Evolutionary conservation across 2,113 vertebrate genomes (phyloP), one percentile per base, ranked within the genome.

Genomic region (Mohoua ochrocephala): DNA sequence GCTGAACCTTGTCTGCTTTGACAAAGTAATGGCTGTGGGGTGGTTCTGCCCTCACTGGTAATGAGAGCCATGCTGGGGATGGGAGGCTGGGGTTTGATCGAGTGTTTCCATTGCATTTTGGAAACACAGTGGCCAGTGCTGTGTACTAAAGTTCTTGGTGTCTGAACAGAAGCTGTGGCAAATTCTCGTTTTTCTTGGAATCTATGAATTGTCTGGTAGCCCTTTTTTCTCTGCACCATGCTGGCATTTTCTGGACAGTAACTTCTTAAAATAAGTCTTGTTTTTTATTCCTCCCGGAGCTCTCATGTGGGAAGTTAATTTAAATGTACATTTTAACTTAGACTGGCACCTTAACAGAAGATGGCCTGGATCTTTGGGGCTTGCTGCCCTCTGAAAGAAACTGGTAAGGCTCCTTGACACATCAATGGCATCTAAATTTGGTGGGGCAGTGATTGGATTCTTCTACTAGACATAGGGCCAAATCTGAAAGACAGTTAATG

Each of bases 341-440:
- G 98, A 98, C 98, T 88, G 98, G 98, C 73, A 98, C 98, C 85
- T 97, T 98, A 89, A 98, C 98, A 30, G 98, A 97, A 84, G 98
- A 98, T 52, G 98, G 98, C 68, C 91, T 98, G 97, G 98, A 98
- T 94, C 95, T 98, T 59, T 98, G 98, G 98, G 98, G 98, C 60
- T 91, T 98, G 22, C 69, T 98, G 44, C 96, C 98, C 52, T 97
- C 95, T n/a, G 86, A 98, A 84, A 95, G 91, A 89, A 98, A 87
- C 35, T 84, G 97, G 98, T 98, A 95, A 97, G 97, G 60, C 54
- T 84, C 27, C 63, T 71, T 69, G 42, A 49, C 27, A 49, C 7
- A 14, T 41, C 42, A 16, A 24, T 60, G 16, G 16, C 52, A 39
- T 42, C 52, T 85, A 71, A 33, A 45, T 84, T 87, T 89, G 35